Evolutionary conservation across 2,113 vertebrate species (phyloP).

Genomic region (Psammodynastes pulverulentus): DNA sequence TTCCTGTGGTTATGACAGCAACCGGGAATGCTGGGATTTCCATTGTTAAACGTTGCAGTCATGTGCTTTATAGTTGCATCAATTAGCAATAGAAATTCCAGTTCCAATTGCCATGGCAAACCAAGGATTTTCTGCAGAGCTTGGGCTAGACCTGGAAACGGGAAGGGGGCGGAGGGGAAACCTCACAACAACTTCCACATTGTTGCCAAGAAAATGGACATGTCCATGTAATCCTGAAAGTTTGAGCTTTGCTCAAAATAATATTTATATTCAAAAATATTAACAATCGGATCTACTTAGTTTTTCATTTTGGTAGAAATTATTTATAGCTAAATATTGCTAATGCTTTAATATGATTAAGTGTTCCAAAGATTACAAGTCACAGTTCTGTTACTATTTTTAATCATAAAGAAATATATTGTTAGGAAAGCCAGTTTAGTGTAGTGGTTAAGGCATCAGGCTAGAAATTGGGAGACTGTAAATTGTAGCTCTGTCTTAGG

Average conservation of each 20-base stretch:
- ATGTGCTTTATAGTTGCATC: neutral
- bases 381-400: neutral
- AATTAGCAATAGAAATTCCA: neutral
- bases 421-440: neutral
- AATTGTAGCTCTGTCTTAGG: neutral
- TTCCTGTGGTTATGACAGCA: neutral
- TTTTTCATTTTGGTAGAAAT: neutral
- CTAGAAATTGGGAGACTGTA: neutral
- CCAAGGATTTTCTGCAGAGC: neutral
- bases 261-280: neutral
- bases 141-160: neutral
- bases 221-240: neutral
- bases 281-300: neutral
- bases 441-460: neutral
- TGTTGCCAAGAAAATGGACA: neutral
- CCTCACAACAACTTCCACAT: neutral
- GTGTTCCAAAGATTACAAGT: neutral
- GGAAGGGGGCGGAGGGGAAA: fast-evolving
- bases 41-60: neutral
- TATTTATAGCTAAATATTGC: neutral
- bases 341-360: neutral
- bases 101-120: neutral
- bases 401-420: neutral
- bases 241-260: neutral
- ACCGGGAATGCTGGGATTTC: neutral